Base-by-base conservation (phyloP, 2,113 vertebrate genomes). In the Apodemus sylvaticus region DNA sequence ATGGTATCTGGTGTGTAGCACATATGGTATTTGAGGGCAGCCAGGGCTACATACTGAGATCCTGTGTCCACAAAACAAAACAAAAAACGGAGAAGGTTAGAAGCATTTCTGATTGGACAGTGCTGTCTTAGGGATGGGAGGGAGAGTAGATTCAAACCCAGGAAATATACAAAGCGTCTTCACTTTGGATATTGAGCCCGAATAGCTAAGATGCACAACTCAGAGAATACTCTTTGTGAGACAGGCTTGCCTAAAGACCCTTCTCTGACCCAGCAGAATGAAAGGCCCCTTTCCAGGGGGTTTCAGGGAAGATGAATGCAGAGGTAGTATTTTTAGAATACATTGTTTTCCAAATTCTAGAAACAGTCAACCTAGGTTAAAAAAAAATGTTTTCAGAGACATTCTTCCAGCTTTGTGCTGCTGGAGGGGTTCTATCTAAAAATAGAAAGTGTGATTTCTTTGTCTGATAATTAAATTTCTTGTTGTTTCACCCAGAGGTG, bases 371-470 rank as follows among this genome's bases (percentile, higher is more conserved):
- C 81, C 45, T 20, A 77, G 70, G 79, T 64, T 36, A 6, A 68
- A 66, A 51, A 95, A 96, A 91, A 95, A 77, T 96, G 88, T 94
- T 96, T 96, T 94, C 70, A 91, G 96, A 95, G 91, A 92, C 91
- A 62, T 26, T 95, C 91, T 97, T 97, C 93, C 93, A 95, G 89
- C 76, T 93, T 89, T 97, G 95, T 94, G 82, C 90, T 89, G 34
- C 78, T 79, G 95, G 66, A 86, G 85, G 89, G 92, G 83, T 91
- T 31, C 74, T 95, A n/a, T 86, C 95, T 95, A 96, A 93, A 97
- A 97, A 96, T 96, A 96, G 94, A 96, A 97, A 95, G 94, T 79
- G 5, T 94, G 86, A 95, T 97, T 97, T 96, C 86, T 95, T 96
- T 83, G 81, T 83, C 39, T 95, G 74, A 58, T 93, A 94, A 95